These are phyloP conservation scores for Heterodera carotae DNA, from an alignment of 1,140 invertebrate genomes.

Conservation along the genomic window DNA sequence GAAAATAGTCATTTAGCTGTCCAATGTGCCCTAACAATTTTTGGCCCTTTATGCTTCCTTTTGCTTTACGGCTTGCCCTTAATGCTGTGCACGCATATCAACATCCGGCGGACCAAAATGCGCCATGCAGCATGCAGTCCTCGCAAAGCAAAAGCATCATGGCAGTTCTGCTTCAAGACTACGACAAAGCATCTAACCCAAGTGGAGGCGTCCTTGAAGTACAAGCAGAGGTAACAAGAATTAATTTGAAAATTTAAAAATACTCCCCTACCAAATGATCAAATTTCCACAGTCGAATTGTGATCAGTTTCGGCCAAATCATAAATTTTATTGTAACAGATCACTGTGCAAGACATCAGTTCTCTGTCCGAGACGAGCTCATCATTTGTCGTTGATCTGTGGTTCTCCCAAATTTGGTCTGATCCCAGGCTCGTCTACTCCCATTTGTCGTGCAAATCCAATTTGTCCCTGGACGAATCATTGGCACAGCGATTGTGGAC, in stretches of 20 bases:
- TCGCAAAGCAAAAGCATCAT: constrained; percentile 53
- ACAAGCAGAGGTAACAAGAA: constrained; percentile 48
- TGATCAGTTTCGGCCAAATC: no score
- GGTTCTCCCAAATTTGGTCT: constrained; percentile 57
- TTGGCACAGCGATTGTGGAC: constrained; percentile 51
- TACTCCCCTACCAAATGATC: no score
- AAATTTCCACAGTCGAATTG: no score
- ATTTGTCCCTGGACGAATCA: constrained; percentile 53
- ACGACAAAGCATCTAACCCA: constrained; percentile 52
- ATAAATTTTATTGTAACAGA: constrained; percentile 33
- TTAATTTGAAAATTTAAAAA: no score
- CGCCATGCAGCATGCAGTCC: constrained; percentile 37
- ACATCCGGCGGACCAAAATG: background rate
- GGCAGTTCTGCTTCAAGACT: constrained; percentile 50
- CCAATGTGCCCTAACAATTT: no score
- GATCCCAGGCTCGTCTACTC: constrained; percentile 53
- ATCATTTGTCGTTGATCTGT: constrained; percentile 54
- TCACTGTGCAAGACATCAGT: constrained; percentile 55
- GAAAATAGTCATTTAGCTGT: no score
- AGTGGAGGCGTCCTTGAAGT: constrained; percentile 45
- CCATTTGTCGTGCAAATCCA: constrained; percentile 51
- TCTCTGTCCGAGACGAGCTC: constrained; percentile 56
- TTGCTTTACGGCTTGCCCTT: background rate
- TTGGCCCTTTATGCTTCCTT: background rate
- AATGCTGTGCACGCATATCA: background rate